Base-by-base conservation (phyloP, 2,797 vertebrate species). In the Gymnopithys bicolor region DNA sequence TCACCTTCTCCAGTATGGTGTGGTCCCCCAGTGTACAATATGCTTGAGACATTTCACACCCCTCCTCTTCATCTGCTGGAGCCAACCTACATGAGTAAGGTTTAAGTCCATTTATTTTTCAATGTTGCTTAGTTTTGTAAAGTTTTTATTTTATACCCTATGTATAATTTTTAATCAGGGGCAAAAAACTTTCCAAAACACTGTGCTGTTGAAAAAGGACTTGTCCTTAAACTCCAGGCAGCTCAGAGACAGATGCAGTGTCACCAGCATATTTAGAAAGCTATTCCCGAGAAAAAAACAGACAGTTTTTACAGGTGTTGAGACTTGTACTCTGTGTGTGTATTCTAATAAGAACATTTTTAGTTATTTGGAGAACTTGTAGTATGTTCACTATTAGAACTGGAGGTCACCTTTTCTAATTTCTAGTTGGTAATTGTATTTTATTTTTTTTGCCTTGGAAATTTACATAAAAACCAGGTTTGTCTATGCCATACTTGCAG, bases 161-260 rank as follows among this genome's bases (percentile, higher is more conserved):
- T 48, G 10, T 73, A 37, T 78, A 45, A 86, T 51, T 90, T 95
- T 88, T 69, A 81, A 78, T 74, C 48, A 74, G 64, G 91, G 85
- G 55, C 58, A 89, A 96, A 96, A 96, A 96, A 95, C 95, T 96
- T 94, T 93, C 95, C 96, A 96, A 95, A 97, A 94, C 95, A 77
- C 89, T 73, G 90, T 95, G 80, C 93, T 95, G 52, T 94, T 95
- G 94, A 95, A 95, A 95, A 96, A 95, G 84, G 94, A 95, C 92
- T 94, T 96, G 67, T 75, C 76, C 48, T 93, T 93, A 75, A 93
- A 60, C 33, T 46, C 11, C 11, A 82, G 78, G 59, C 46, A 94
- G 64, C 70, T 94, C 89, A 74, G 74, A 95, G 46, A 67, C 41
- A 87, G 86, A 93, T 71, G 89, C 73, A 80, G 55, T 92, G 84